Conservation (phyloP, 2,113 vertebrate genomes). For the Polyodon spathula region DNA sequence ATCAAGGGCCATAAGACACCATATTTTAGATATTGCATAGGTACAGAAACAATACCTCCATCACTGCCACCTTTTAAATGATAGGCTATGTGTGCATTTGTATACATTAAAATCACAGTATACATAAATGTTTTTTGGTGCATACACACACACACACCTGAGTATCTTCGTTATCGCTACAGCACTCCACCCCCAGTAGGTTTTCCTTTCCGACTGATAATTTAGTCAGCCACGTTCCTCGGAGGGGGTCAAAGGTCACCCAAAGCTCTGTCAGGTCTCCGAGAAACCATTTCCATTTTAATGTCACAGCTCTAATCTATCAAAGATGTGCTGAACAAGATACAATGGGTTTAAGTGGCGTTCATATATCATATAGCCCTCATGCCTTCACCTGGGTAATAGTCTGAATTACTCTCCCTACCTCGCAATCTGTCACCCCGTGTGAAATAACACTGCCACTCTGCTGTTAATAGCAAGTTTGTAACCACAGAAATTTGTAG, state of each 20-base stretch:
- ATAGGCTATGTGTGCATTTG: too few relatives aligned
- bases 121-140: slow-evolving; percentile 36
- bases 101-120: too few relatives aligned
- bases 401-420: slow-evolving; percentile 79
- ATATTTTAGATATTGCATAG: slow-evolving; percentile 5
- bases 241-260: slow-evolving; percentile 72
- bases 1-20: too few relatives aligned
- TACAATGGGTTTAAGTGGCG: slow-evolving; percentile 82
- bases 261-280: slow-evolving; percentile 68
- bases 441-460: slow-evolving; percentile 68
- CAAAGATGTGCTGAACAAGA: slow-evolving; percentile 87
- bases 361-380: slow-evolving; percentile 81
- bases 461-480: slow-evolving; percentile 66
- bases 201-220: slow-evolving; percentile 80
- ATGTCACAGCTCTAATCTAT: slow-evolving; percentile 95
- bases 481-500: slow-evolving; percentile 33
- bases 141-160: not conserved
- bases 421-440: slow-evolving; percentile 77
- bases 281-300: slow-evolving; percentile 97
- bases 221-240: slow-evolving; percentile 77
- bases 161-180: slow-evolving; percentile 32
- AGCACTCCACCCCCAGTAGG: slow-evolving; percentile 69
- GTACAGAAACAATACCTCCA: too few relatives aligned
- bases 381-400: slow-evolving; percentile 84
- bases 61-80: too few relatives aligned